Percentiles rank a stretch among this genome's conserved stretches.
Evolutionary conservation across 1,140 invertebrate species (phyloP).

Genomic region (Drosophila equinoxialis): DNA sequence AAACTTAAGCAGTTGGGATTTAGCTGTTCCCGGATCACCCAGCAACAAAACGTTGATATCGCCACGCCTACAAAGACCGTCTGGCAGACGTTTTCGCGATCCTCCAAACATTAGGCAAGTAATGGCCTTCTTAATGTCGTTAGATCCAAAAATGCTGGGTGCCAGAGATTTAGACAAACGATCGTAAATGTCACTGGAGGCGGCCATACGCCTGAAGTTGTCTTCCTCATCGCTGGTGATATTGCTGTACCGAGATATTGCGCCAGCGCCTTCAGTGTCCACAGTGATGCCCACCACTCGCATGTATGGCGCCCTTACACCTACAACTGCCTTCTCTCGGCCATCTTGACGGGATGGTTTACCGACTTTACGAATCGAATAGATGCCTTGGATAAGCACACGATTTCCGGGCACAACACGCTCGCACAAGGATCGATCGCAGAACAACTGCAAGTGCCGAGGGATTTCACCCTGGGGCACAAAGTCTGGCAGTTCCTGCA

Average conservation of each 20-base stretch:
- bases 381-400: conserved; percentile 96
- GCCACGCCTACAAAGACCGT: conserved; percentile 96
- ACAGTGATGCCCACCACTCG: conserved; percentile 96
- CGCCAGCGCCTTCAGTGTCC: conserved; percentile 91
- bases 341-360: conserved; percentile 86
- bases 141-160: conserved; percentile 97
- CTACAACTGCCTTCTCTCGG: conserved; percentile 94
- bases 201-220: conserved; percentile 92
- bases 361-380: conserved; percentile 96
- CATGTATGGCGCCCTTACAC: conserved; percentile 96
- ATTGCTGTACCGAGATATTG: conserved; percentile 83
- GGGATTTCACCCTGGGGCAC: conserved; percentile 99
- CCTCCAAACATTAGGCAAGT: conserved; percentile 98
- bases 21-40: conserved; percentile 99
- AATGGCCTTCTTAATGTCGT: conserved; percentile 99
- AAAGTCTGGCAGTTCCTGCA: conserved; percentile 98
- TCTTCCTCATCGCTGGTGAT: conserved; percentile 96
- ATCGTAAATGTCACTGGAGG: conserved; percentile 94
- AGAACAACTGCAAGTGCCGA: conserved; percentile 96
- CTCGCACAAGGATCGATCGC: conserved; percentile 97
- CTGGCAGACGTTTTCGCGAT: conserved; percentile 94
- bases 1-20: conserved; percentile 99
- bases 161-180: conserved; percentile 95
- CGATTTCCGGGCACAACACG: conserved; percentile 97
- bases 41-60: conserved; percentile 98